These are phyloP conservation scores for Aleadryas rufinucha DNA, from an alignment of 2,113 vertebrate species.

Conservation along the genomic window DNA sequence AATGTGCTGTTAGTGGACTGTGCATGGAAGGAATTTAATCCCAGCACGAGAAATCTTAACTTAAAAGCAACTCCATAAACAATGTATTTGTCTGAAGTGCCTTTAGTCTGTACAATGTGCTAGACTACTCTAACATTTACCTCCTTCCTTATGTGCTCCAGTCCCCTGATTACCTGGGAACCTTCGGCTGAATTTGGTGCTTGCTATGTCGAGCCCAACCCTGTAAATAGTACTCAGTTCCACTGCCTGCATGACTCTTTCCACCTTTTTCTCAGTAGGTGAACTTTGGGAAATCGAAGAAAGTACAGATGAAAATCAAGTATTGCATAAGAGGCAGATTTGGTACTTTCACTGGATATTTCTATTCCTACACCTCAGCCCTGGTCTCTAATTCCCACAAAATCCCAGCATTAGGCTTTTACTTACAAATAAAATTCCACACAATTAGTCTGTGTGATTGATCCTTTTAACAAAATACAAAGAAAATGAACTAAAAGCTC, in stretches of 20 bases:
- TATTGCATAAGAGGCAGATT: not conserved
- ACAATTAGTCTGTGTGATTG: not conserved
- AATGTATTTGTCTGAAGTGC: not conserved
- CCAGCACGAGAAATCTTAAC: not conserved
- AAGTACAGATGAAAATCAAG: not conserved
- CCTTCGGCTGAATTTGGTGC: not conserved
- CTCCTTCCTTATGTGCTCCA: not conserved
- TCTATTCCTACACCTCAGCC: not conserved
- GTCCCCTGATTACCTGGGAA: not conserved
- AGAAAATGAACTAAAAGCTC: not conserved
- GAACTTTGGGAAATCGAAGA: not conserved
- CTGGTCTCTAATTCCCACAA: not conserved
- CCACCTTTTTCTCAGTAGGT: not conserved
- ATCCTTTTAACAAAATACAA: not conserved
- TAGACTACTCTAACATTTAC: not conserved
- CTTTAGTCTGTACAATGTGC: not conserved
- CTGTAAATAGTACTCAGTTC: fast-evolving
- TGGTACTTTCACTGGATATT: not conserved
- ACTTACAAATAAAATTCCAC: not conserved
- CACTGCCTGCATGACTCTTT: too few relatives aligned
- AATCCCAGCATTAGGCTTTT: not conserved
- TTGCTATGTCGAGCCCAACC: not conserved
- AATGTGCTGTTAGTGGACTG: not conserved
- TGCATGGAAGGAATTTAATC: not conserved
- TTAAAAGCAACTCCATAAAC: not conserved